phyloP scores from a whole-genome alignment of 2,888 invertebrate species.

The Leucania comma region DNA sequence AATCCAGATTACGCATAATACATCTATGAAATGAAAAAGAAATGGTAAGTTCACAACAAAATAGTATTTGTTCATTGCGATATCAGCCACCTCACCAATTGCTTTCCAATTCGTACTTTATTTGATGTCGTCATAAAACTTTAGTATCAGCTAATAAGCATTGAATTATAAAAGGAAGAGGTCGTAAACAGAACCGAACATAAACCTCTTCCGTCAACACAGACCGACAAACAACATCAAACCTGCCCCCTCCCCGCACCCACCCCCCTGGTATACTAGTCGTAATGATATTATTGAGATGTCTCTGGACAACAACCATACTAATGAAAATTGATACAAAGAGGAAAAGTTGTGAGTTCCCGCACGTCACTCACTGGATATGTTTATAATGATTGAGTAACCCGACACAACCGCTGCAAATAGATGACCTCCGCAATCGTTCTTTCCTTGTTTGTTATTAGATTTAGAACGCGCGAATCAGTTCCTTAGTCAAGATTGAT shows the following conservation, averaged over 20 bases:
- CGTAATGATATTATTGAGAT: slow-evolving; percentile 43
- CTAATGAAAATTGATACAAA: slow-evolving; percentile 50
- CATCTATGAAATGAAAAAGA: not conserved
- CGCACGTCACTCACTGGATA: not conserved
- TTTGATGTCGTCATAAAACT: slow-evolving; percentile 37
- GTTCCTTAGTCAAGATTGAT: not conserved
- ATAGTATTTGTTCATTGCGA: not conserved
- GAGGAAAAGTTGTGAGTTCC: slow-evolving; percentile 13
- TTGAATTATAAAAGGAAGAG: slow-evolving; percentile 48
- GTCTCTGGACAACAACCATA: slow-evolving; percentile 13
- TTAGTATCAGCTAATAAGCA: slow-evolving; percentile 48
- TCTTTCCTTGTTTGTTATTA: not conserved
- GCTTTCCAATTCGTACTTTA: slow-evolving; percentile 38
- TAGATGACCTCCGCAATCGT: not conserved
- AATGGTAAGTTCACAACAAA: not conserved
- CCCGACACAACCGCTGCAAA: not conserved
- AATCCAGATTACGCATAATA: too few relatives aligned
- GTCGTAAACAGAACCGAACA: slow-evolving; percentile 49
- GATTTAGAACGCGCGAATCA: not conserved
- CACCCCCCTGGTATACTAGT: slow-evolving; percentile 1
- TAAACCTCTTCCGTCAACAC: slow-evolving; percentile 45
- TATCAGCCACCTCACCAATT: slow-evolving; percentile 18
- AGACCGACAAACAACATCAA: slow-evolving; percentile 44
- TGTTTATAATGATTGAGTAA: slow-evolving; percentile 21
- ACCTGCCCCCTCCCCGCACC: not conserved